Conservation (phyloP, 2,888 invertebrate species). For the Polydrusus pterygomalis region DNA sequence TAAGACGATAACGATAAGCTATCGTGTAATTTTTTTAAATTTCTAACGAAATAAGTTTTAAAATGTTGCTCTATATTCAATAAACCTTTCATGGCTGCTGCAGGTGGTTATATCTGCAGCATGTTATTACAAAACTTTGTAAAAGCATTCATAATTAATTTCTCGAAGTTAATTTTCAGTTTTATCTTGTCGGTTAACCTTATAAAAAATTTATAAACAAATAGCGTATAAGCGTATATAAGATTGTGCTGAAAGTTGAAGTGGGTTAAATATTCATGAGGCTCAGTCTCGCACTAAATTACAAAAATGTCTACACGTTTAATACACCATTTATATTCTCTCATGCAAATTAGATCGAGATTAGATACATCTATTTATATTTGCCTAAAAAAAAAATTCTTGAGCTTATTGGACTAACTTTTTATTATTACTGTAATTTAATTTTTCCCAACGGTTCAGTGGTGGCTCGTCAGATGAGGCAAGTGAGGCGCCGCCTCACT, state of each 20-base stretch:
- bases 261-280: conserved; percentile 9
- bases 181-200: conserved; percentile 11
- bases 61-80: too few species aligned
- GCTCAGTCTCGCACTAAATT: conserved; percentile 7
- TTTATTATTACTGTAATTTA: too few species aligned
- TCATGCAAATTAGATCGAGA: conserved; percentile 7
- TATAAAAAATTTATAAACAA: conserved; percentile 20
- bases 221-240: background rate
- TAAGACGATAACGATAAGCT: too few species aligned
- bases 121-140: background rate
- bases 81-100: too few species aligned
- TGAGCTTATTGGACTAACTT: too few species aligned
- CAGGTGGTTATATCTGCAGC: background rate
- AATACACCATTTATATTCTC: conserved; percentile 1
- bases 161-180: background rate
- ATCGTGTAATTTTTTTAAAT: too few species aligned
- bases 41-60: too few species aligned
- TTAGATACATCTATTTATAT: too few species aligned
- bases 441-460: too few species aligned
- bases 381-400: too few species aligned
- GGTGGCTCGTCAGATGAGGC: too few species aligned
- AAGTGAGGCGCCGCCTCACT: too few species aligned
- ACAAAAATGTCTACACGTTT: conserved; percentile 15
- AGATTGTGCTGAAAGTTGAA: conserved; percentile 14
- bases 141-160: conserved; percentile 1